These are phyloP conservation scores for Catonia carolina DNA, from an alignment of 2,888 invertebrate species.

Conservation along the genomic window DNA sequence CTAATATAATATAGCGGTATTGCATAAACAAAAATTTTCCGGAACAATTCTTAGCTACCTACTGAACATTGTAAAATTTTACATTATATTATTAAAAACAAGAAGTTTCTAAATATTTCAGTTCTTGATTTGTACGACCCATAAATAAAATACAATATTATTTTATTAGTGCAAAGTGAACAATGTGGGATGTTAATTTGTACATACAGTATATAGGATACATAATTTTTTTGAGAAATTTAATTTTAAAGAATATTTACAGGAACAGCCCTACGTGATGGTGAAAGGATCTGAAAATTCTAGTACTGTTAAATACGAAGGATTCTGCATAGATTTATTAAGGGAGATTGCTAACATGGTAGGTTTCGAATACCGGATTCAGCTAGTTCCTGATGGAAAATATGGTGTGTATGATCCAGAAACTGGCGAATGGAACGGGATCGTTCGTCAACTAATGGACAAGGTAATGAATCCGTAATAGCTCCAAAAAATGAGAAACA, in stretches of 20 bases:
- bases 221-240: no score
- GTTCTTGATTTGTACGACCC: no score
- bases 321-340: slow-evolving; percentile 66
- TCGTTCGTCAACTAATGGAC: slow-evolving; percentile 58
- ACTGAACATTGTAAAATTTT: no score
- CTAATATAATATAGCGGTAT: no score
- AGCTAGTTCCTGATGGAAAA: slow-evolving; percentile 57
- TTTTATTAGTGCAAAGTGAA: no score
- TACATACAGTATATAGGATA: no score
- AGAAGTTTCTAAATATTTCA: no score
- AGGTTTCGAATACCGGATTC: slow-evolving; percentile 60
- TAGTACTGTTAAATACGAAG: slow-evolving; percentile 59
- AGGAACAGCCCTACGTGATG: slow-evolving; percentile 55
- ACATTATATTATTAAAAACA: no score
- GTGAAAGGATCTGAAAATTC: slow-evolving; percentile 46
- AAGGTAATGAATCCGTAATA: slow-evolving; percentile 47
- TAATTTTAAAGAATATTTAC: slow-evolving; percentile 24
- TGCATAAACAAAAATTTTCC: no score
- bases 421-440: slow-evolving; percentile 68
- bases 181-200: no score
- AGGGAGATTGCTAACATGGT: slow-evolving; percentile 56
- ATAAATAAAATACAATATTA: no score
- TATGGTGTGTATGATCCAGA: slow-evolving; percentile 68
- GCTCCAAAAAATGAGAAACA: background rate
- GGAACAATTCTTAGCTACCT: no score